Percentiles rank a stretch among this genome's conserved stretches.
Evolutionary conservation across 2,888 invertebrate species (phyloP).

Genomic region (Dicyrtomina minuta): DNA sequence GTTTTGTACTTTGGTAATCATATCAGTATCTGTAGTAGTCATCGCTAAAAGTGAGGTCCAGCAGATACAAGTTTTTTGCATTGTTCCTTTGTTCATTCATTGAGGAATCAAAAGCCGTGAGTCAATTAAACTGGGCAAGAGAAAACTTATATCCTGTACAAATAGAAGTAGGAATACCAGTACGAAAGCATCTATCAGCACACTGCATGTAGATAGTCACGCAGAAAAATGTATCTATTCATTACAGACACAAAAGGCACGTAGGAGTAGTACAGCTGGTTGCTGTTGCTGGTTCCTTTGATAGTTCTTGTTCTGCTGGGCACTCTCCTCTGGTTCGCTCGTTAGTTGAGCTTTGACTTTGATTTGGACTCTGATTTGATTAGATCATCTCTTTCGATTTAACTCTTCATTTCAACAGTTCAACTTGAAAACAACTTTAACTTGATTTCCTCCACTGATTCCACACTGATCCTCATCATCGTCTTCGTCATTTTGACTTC

Average conservation of each 20-base stretch:
- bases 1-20: too few species aligned
- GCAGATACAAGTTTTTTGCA: background rate
- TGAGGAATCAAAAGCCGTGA: background rate
- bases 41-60: too few species aligned
- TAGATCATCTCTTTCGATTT: background rate
- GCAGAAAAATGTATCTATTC: background rate
- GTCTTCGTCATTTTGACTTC: too few species aligned
- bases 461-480: too few species aligned
- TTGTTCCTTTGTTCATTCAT: constrained; percentile 20
- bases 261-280: too few species aligned
- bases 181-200: background rate
- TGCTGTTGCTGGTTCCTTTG: too few species aligned
- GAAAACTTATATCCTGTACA: background rate
- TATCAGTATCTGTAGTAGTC: too few species aligned
- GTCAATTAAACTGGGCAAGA: constrained; percentile 3
- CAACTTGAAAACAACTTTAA: background rate
- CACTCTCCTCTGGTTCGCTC: too few species aligned
- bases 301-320: too few species aligned
- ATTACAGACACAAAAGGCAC: too few species aligned
- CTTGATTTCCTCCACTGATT: too few species aligned
- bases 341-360: too few species aligned
- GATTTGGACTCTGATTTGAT: background rate
- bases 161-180: background rate
- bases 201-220: background rate
- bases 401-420: background rate